Evolutionary conservation across 2,797 vertebrate genomes (phyloP).

Genomic region (Chromis chromis): DNA sequence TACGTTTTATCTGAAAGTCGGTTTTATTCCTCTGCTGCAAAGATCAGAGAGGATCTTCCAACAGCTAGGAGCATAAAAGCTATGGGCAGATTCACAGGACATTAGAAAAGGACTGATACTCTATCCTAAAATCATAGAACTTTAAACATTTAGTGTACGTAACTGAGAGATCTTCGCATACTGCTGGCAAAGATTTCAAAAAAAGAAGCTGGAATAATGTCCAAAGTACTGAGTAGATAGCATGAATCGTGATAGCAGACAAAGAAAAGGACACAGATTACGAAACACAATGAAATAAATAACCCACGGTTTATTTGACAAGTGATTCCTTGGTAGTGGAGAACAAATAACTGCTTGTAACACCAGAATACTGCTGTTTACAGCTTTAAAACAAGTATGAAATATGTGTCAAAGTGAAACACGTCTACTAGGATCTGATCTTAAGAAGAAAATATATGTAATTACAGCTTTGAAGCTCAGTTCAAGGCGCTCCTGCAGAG

Average conservation of each 20-base stretch:
- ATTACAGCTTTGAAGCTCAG: slow-evolving; percentile 36
- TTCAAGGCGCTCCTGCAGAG: slow-evolving; percentile 25
- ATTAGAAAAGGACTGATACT: background rate
- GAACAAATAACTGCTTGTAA: background rate
- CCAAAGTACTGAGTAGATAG: background rate
- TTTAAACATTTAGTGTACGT: background rate
- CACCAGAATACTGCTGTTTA: background rate
- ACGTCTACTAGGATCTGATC: slow-evolving; percentile 15
- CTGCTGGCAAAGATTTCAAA: too few relatives aligned
- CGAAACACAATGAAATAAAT: background rate
- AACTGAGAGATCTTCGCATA: background rate
- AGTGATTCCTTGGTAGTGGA: background rate
- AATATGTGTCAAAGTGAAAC: background rate
- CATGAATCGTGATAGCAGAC: background rate
- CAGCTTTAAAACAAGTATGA: slow-evolving; percentile 14
- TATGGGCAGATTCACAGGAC: background rate
- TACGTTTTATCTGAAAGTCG: background rate
- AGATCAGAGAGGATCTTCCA: background rate
- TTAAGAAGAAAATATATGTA: slow-evolving; percentile 12
- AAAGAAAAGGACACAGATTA: background rate
- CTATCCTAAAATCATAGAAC: too few relatives aligned
- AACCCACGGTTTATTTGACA: background rate
- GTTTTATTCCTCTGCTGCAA: background rate
- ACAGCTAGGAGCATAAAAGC: background rate
- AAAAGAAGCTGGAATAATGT: too few relatives aligned